Conservation (phyloP, 2,888 invertebrate species). For the Pseudococcus viburni region DNA sequence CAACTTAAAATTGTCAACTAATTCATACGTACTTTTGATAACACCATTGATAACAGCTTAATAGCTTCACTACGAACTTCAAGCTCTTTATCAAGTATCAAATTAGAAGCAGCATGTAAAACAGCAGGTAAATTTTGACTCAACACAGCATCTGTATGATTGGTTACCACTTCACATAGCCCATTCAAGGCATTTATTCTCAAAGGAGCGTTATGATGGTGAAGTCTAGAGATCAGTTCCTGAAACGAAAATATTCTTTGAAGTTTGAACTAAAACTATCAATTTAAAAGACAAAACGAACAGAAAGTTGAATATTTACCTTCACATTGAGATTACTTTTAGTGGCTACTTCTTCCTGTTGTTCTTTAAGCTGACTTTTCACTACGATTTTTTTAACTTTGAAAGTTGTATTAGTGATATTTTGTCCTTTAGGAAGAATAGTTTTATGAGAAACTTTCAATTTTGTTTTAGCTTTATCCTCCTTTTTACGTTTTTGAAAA, state of each 20-base stretch:
- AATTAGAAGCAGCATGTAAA: slow-evolving; percentile 79
- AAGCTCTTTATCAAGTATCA: slow-evolving; percentile 82
- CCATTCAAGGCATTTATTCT: slow-evolving; percentile 77
- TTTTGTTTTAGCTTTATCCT: slow-evolving; percentile 92
- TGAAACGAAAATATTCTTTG: slow-evolving; percentile 69
- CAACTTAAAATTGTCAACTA: background rate
- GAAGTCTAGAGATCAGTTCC: slow-evolving; percentile 80
- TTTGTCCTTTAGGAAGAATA: slow-evolving; percentile 85
- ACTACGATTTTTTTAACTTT: slow-evolving; percentile 90
- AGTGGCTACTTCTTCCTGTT: slow-evolving; percentile 77
- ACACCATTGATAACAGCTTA: slow-evolving; percentile 72
- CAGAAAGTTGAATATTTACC: slow-evolving; percentile 71
- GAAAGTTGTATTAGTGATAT: slow-evolving; percentile 90
- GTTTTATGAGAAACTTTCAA: slow-evolving; percentile 83
- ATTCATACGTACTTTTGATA: slow-evolving; percentile 69
- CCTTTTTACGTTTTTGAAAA: slow-evolving; percentile 82
- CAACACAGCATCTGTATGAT: slow-evolving; percentile 73
- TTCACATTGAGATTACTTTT: slow-evolving; percentile 79
- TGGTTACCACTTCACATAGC: slow-evolving; percentile 74
- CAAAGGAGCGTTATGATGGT: slow-evolving; percentile 82
- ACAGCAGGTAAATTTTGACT: slow-evolving; percentile 78
- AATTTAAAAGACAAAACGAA: background rate
- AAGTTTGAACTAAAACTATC: background rate
- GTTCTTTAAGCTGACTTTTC: slow-evolving; percentile 79
- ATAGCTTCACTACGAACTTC: slow-evolving; percentile 73